Base-by-base conservation (phyloP, 1,140 invertebrate genomes). In the Agrilus planipennis region DNA sequence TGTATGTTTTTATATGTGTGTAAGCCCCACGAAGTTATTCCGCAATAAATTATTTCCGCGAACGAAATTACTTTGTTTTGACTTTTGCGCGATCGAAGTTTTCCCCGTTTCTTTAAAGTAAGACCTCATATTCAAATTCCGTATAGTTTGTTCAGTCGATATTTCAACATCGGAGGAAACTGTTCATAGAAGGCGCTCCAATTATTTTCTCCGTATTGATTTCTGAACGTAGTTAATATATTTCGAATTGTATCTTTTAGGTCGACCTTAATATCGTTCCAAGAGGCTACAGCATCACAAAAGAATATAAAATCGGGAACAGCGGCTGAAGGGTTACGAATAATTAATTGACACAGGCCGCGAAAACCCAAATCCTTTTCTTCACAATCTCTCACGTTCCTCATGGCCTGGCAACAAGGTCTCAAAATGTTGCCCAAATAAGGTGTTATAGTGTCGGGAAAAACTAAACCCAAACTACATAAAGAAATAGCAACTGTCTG, bases 331-430 rank as follows among this genome's bases (percentile, higher is more conserved):
- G 59, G 61, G 44, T 54, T 52, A 10, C 49, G 42, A 2, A 54
- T 34, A 22, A 60, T 49, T 6, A 61, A 39, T 62, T 89, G 81
- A 70, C 95, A 99, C 70, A 99, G 88, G 42, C 95, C 95, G 55
- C 92, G 80, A 68, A 99, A 99, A 27, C 94, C 95, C 6, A 91
- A 91, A 64, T 98, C 94, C 68, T 99, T 99, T 64, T 99, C 94
- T 59, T 97, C 94, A 62, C 98, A 99, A 66, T 99, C 95, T 50
- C 92, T 76, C 50, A 99, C 96, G 65, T 97, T 97, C 39, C 94
- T 77, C 54, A 99, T 71, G 15, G 91, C 92, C 41, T 84, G 82
- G 60, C 95, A 99, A 86, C 94, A 98, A 75, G 93, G 90, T 75
- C 89, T 82, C 70, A 98, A 87, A 84, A 99, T 97, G 74, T 91